phyloP scores from a whole-genome alignment of 1,140 invertebrate genomes.

The Capitella teleta region DNA sequence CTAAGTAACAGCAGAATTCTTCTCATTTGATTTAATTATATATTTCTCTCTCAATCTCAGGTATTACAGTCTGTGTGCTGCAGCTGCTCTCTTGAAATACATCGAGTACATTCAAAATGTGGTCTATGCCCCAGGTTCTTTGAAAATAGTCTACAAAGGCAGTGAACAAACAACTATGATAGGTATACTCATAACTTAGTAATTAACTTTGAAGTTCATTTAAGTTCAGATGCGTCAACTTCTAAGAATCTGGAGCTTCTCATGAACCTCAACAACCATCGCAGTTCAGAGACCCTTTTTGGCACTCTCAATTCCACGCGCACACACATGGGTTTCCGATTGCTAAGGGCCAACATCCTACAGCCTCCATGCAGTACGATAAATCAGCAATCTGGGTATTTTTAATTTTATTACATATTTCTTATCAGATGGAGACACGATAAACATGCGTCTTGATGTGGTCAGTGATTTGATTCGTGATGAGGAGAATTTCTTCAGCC shows the following conservation, averaged over 20 bases:
- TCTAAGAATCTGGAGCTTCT: slow-evolving; percentile 61
- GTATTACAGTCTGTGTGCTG: slow-evolving; percentile 72
- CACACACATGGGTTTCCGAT: slow-evolving; percentile 62
- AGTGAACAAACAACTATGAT: slow-evolving; percentile 74
- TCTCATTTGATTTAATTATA: background rate
- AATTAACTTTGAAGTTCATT: no score
- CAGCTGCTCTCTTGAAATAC: slow-evolving; percentile 70
- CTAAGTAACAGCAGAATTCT: slow-evolving; percentile 51
- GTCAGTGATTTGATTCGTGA: slow-evolving; percentile 60
- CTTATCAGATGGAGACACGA: slow-evolving; percentile 49
- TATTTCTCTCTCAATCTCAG: slow-evolving; percentile 24
- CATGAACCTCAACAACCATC: slow-evolving; percentile 43
- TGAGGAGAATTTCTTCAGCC: slow-evolving; percentile 47
- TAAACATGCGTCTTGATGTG: slow-evolving; percentile 57
- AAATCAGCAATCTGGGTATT: background rate
- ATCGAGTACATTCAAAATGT: slow-evolving; percentile 67
- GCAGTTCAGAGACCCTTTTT: slow-evolving; percentile 49
- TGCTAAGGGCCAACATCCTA: slow-evolving; percentile 67
- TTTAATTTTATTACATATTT: no score
- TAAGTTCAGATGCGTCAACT: slow-evolving; percentile 38
- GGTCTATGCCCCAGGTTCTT: slow-evolving; percentile 60
- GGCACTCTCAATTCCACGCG: slow-evolving; percentile 66
- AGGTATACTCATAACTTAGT: slow-evolving; percentile 46
- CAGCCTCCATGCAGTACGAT: slow-evolving; percentile 53
- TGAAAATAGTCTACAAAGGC: slow-evolving; percentile 70